Evolutionary conservation across 1,140 invertebrate genomes (phyloP), one percentile per base, ranked within the genome.

Genomic region (Atta cephalotes): DNA sequence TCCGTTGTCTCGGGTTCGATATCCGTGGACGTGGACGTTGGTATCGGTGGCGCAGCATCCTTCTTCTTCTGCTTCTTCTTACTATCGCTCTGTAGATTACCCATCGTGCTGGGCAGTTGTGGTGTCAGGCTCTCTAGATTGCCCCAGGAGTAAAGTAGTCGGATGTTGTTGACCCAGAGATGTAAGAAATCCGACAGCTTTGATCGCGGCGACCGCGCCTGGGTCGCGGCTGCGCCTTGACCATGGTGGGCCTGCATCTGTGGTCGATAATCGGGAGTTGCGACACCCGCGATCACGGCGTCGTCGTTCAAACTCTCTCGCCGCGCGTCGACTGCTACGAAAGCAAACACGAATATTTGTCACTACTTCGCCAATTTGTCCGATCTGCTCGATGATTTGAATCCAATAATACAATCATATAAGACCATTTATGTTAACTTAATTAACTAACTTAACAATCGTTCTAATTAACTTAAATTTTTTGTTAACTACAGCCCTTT

Each of bases 71-170:
- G 91, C 60, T 92, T 94, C 58, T 90, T 94, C 81, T 92, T 94
- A 4, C 86, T 88, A 71, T 95, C 94, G 72, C 93, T 95, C 74
- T 95, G 94, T 56, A 94, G 74, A 84, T 95, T 95, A 39, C 94
- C 94, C 94, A 95, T 95, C 6, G 79, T 82, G 63, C 28, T 10
- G n/a, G 76, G 18, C 5, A 62, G 9, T 18, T 76, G 70, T 7
- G 68, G 70, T 5, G 21, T 16, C 65, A 58, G 35, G 25, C 14
- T 9, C 9, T 84, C 70, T 25, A 76, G 14, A 14, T 49, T 56
- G 45, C 58, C 14, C 78, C 87, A 62, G 77, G 66, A 45, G 87
- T 92, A 88, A 72, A 90, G 6, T 10, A 80, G 72, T 87, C 91
- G 87, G 51, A 93, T 45, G 12, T 82, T 90, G 71, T 90, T 85